phyloP scores from a whole-genome alignment of 2,113 vertebrate species.

The Trogon surrucura region DNA sequence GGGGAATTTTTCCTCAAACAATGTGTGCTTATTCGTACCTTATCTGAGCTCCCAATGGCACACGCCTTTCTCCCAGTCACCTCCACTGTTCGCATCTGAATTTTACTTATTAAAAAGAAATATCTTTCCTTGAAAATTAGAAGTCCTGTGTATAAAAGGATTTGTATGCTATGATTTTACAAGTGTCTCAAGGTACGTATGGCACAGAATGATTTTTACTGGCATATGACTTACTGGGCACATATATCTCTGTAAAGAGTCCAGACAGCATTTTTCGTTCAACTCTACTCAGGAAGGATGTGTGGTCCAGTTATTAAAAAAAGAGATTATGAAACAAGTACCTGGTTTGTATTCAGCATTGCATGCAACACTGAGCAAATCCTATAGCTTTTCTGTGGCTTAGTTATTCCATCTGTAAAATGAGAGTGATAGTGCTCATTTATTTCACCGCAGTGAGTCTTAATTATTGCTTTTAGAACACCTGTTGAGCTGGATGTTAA shows the following conservation, averaged over 20 bases:
- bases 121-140: background rate
- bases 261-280: background rate
- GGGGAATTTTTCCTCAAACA: background rate
- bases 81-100: background rate
- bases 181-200: background rate
- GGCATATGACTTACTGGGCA: background rate
- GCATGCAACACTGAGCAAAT: conserved; percentile 9
- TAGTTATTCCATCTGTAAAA: background rate
- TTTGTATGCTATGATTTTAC: background rate
- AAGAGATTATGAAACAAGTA: background rate
- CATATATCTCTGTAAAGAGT: background rate
- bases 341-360: background rate
- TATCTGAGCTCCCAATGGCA: background rate
- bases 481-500: background rate
- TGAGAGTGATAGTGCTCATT: background rate
- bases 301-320: background rate
- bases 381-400: background rate
- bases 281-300: background rate
- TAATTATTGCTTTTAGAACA: background rate
- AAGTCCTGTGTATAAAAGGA: background rate
- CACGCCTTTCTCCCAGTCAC: background rate
- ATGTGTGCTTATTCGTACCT: background rate
- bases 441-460: background rate
- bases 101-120: background rate
- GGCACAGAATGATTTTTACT: background rate